Percentiles rank a stretch among this genome's conserved stretches.
Evolutionary conservation across 2,888 invertebrate genomes (phyloP).

Genomic region (Prionchulus punctatus): DNA sequence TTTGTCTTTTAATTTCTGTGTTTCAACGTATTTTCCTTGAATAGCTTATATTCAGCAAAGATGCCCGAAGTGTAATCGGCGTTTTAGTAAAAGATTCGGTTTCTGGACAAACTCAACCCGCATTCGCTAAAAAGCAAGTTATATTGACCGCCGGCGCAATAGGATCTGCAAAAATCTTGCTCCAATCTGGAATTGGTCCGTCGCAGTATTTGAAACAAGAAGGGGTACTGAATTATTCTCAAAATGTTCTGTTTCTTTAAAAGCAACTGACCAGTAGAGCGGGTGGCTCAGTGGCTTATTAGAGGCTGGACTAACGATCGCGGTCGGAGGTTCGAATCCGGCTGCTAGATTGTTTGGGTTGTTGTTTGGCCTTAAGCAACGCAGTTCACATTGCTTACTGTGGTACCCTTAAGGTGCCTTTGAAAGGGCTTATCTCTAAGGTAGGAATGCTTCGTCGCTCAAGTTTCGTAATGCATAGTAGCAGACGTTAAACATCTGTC

Average conservation of each 20-base stretch:
- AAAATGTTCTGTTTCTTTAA: no score
- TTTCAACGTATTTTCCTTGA: background rate
- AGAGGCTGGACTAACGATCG: background rate
- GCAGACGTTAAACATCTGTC: background rate
- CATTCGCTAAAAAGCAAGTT: constrained; percentile 5
- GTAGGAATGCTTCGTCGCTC: no score
- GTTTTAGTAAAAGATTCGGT: constrained; percentile 7
- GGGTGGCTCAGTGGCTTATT: no score
- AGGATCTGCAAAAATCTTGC: constrained; percentile 12
- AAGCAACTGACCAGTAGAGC: no score
- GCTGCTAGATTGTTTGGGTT: no score
- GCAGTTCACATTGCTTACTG: no score
- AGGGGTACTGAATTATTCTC: no score
- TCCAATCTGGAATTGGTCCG: constrained; percentile 15
- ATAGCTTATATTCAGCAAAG: constrained; percentile 5
- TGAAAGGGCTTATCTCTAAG: no score
- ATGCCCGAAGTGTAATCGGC: background rate
- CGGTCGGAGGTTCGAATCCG: background rate
- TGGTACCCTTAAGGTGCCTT: no score
- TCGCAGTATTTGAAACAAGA: constrained; percentile 6
- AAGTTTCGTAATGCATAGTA: background rate
- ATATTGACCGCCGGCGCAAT: constrained; percentile 12
- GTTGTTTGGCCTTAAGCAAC: no score
- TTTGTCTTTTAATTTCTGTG: constrained; percentile 1
- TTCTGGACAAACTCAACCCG: constrained; percentile 1